Evolutionary conservation across 1,140 invertebrate genomes (phyloP), one percentile per base, ranked within the genome.

Genomic region (Proales similis): DNA sequence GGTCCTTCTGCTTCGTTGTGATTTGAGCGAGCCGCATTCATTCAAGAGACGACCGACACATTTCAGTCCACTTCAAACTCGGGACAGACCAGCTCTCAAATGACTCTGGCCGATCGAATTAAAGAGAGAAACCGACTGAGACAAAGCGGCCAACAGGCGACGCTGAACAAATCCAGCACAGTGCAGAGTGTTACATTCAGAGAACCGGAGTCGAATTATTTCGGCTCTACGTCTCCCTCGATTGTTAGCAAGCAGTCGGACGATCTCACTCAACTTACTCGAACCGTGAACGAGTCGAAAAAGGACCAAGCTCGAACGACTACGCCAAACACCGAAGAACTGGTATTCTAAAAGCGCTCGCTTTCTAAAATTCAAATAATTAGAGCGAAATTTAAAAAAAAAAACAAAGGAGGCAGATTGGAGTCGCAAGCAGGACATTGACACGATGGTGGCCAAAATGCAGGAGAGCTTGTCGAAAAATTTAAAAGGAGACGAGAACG

Each of bases 161-260:
- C 17, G 17, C 11, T 27, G 12, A 17, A 57, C 51, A 3, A 42
- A 42, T 57, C n/a, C n/a, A 57, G 51, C 22, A 42, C 51, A 1
- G 32, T 17, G n/a, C 51, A 57, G 20, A 42, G 26, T 12, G 51
- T 57, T 2, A 57, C 51, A 27, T 57, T 57, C 32, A 22, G 51
- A 9, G 51, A 57, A 14, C 51, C 51, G 11, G 51, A 57, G 12
- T 57, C 51, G 2, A 36, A 14, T 14, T 36, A n/a, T n/a, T n/a
- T n/a, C n/a, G n/a, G n/a, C n/a, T n/a, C n/a, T n/a, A n/a, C n/a
- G n/a, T n/a, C n/a, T n/a, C n/a, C n/a, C n/a, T n/a, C n/a, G n/a
- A n/a, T 36, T 9, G 14, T 36, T 36, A 14, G 14, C 9, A 29
- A 57, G 20, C 17, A 30, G 4, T 26, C 32, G 6, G 22, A 57